Conservation (phyloP, 2,797 vertebrate genomes). For the Mus caroli region DNA sequence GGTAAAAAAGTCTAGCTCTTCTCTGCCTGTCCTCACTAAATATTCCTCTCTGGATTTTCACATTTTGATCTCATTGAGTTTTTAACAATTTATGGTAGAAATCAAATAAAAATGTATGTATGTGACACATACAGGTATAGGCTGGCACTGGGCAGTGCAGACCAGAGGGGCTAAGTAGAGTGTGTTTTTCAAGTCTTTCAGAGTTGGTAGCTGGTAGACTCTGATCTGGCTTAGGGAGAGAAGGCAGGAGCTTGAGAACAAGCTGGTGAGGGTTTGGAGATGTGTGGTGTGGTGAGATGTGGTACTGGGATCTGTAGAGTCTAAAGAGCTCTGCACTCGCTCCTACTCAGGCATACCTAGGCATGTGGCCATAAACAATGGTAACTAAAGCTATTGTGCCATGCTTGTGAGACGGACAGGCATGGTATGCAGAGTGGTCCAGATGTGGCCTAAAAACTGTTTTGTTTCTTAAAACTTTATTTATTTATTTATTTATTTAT, state of each 20-base stretch:
- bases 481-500: not conserved
- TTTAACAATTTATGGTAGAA: slow-evolving; percentile 16
- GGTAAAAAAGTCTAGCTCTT: not conserved
- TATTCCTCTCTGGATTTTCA: slow-evolving; percentile 1
- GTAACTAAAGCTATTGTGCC: not conserved
- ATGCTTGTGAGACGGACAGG: not conserved
- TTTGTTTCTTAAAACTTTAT: not conserved
- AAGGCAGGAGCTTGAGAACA: not conserved
- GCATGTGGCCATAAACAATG: not conserved
- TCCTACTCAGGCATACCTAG: not conserved
- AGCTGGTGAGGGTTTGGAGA: not conserved
- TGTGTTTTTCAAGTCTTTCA: not conserved
- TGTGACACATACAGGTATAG: not conserved
- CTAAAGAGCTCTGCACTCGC: not conserved
- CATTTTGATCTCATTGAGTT: not conserved
- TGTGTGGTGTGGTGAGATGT: not conserved
- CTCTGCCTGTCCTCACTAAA: not conserved
- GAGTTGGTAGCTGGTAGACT: not conserved
- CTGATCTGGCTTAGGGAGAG: not conserved
- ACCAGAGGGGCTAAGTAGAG: not conserved
- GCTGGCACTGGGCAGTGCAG: not conserved
- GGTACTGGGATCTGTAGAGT: not conserved
- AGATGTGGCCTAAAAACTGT: not conserved
- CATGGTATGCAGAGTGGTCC: not conserved
- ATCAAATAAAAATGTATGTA: not conserved